Conservation (phyloP, 2,797 vertebrate species). For the Podargus strigoides region DNA sequence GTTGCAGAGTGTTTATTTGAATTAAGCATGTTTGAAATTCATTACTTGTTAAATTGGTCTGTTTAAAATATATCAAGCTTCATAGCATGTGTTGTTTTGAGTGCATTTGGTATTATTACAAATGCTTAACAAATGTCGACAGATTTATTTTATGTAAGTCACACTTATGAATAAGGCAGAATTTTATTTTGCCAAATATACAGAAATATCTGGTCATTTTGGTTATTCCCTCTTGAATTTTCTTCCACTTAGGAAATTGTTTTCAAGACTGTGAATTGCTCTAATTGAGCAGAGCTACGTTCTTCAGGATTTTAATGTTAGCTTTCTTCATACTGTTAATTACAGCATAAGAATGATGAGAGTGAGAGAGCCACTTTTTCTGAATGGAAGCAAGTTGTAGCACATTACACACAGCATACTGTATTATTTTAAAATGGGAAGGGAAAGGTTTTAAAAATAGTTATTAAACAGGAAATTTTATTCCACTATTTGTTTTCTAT, state of each 20-base stretch:
- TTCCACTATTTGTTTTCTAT: conserved; percentile 49
- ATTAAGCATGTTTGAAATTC: conserved; percentile 2
- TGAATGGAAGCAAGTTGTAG: conserved; percentile 17
- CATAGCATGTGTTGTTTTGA: not conserved
- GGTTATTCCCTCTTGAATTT: conserved; percentile 11
- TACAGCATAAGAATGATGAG: conserved; percentile 39
- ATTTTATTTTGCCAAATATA: not conserved
- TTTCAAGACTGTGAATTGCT: conserved; percentile 72
- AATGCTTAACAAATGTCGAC: not conserved
- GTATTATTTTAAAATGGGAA: conserved; percentile 15
- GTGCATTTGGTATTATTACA: conserved; percentile 4
- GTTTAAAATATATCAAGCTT: not conserved
- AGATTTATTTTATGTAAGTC: not conserved
- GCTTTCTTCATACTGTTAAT: conserved; percentile 62
- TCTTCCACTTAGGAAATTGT: conserved; percentile 37
- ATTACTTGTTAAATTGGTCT: not conserved
- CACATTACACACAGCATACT: not conserved
- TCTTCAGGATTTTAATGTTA: conserved; percentile 62
- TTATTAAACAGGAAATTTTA: conserved; percentile 23
- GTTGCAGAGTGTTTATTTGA: not conserved
- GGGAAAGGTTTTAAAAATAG: conserved; percentile 29
- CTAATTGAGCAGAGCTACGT: conserved; percentile 66
- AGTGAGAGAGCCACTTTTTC: conserved; percentile 15
- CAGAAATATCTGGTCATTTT: not conserved
- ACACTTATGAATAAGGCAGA: not conserved